Conservation (phyloP, 2,113 vertebrate genomes). For the Empidonax alnorum region DNA sequence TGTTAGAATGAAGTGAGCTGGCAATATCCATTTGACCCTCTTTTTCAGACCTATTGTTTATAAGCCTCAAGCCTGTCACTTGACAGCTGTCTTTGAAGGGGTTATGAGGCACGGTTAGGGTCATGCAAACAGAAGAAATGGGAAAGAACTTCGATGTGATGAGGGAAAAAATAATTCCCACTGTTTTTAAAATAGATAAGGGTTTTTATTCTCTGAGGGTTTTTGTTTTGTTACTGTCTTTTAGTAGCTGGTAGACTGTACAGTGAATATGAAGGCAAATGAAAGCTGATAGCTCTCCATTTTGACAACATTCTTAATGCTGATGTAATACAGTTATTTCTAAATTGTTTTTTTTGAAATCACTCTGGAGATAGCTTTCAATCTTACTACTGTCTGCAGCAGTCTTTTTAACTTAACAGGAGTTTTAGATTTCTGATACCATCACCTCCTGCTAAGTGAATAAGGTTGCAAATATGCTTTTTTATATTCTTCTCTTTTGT, state of each 20-base stretch:
- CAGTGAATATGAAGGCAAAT: not conserved
- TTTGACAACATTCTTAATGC: not conserved
- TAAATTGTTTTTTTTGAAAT: not conserved
- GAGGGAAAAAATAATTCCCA: not conserved
- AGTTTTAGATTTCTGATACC: not conserved
- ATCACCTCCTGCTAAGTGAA: not conserved
- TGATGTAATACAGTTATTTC: not conserved
- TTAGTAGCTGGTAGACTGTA: not conserved
- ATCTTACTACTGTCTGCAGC: not conserved
- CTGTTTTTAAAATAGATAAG: not conserved
- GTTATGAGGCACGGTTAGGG: not conserved
- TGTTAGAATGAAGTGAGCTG: not conserved
- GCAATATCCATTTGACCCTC: not conserved
- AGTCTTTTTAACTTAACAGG: not conserved
- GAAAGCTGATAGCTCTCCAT: not conserved
- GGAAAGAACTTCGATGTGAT: not conserved
- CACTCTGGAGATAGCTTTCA: not conserved
- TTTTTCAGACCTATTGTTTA: not conserved
- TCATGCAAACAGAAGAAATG: not conserved
- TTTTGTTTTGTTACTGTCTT: not conserved
- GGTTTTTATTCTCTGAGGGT: not conserved
- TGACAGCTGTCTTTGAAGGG: not conserved
- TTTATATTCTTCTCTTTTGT: not conserved
- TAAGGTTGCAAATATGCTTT: not conserved
- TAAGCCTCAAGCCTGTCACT: not conserved